Evolutionary conservation across 2,888 invertebrate species (phyloP), one percentile per base, ranked within the genome.

Genomic region (Periphyllus acericola): DNA sequence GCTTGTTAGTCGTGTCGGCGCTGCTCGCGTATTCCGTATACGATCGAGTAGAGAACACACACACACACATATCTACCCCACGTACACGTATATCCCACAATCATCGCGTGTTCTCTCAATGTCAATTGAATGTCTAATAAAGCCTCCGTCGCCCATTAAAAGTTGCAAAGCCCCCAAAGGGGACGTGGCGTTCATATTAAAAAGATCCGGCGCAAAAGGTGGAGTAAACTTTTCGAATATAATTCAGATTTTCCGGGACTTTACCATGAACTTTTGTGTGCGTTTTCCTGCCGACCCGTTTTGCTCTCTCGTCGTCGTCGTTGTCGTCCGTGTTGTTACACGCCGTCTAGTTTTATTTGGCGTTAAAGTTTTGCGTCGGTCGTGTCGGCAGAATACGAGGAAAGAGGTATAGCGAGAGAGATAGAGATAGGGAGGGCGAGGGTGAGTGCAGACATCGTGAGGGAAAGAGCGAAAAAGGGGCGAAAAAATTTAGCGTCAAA

Each of bases 181-280:
- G 80, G 40, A 81, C 74, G 46, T 19, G 36, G 80, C 17, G 66
- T 60, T 80, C 72, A n/a, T 89, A 81, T 89, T 87, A 89, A 88
- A 78, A 75, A 88, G 82, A 76, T 86, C 87, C 17, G 40, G 52
- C 14, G 40, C 46, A 80, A 86, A 72, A 86, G 86, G 74, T 66
- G 74, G 55, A 80, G 74, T 81, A 87, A 87, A 87, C 87, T 87
- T 87, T 87, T 87, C 80, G 55, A 80, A 86, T 86, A 86, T 80
- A 72, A 86, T 86, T 86, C 86, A 86, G 86, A 86, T 86, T 86
- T 86, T 74, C 74, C 71, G 87, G 74, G 79, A 72, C 74, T 81
- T 87, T 55, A 40, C 29, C 3, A 36, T 80, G 72, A 86, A 86
- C 86, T 86, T 86, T 81, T 82, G 74, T 80, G 55, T 71, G 32